Base-by-base conservation (phyloP, 2,888 invertebrate species). In the Spatulosminthurus flaviceps region DNA sequence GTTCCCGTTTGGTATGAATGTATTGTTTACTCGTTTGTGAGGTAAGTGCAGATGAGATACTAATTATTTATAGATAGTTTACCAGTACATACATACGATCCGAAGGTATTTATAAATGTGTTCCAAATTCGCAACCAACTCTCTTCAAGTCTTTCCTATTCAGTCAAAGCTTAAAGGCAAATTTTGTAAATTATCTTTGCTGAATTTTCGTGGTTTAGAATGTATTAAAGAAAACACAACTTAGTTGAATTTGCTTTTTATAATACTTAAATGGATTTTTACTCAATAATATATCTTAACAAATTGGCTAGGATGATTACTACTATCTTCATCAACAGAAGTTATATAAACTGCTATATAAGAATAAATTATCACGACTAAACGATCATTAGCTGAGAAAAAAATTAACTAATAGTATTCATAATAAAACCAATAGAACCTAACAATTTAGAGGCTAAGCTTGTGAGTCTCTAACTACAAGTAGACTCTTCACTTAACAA, bases 141-240 rank as follows among this genome's bases (percentile, higher is more conserved):
- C 51, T 51, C 51, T 51, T 51, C 51, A 51, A 51, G 51, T 51
- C 51, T 51, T 51, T 51, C 51, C 51, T 51, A 51, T 51, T 51
- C 51, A 51, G n/a, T 51, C 51, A 16, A 51, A 34, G 34, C 34
- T 51, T 51, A 11, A n/a, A n/a, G 16, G 51, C n/a, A 51, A 51
- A 51, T n/a, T n/a, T 51, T 51, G 51, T 51, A 34, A 34, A 34
- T n/a, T 51, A 13, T 51, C 16, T 51, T 19, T 51, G n/a, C n/a
- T 51, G 51, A n/a, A 51, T 9, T n/a, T 51, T 51, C 9, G 51
- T 51, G 51, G 51, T 19, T 51, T 51, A 51, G 51, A 51, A 51
- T 19, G 51, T 51, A 16, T 51, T 51, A 51, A 51, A 51, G 51
- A 51, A 13, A 51, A n/a, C n/a, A n/a, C 16, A 19, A 51, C 5